Evolutionary conservation across 1,140 invertebrate species (phyloP), one percentile per base, ranked within the genome.

Genomic region (Choristoneura fumiferana): DNA sequence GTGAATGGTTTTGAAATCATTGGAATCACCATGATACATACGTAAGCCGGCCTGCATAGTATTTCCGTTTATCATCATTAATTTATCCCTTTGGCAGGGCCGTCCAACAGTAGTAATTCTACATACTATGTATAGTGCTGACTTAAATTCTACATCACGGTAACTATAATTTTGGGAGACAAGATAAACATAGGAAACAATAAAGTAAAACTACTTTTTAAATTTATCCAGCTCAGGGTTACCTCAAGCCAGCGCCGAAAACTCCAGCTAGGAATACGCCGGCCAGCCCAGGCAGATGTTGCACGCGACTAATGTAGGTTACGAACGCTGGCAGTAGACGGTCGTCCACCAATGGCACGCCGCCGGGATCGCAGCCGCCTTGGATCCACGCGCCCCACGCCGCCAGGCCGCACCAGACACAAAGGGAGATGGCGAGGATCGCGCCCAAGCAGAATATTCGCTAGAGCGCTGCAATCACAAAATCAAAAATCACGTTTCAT

Each of bases 261-360:
- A 95, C 93, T 3, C 93, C 94, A 33, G 94, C 89, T 15, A 96
- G 92, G 76, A 97, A 97, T 8, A 97, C 89, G 0, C 96, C 96
- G 0, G 95, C 92, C 60, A 97, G 81, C 0, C 95, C 95, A 17
- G 91, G 92, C 10, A 95, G 72, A 71, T 93, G 68, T 39, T 86
- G 82, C 6, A 67, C 81, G 10, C 90, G 90, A 9, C 92, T 91
- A 49, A 93, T 91, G 66, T 94, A 91, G 65, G 94, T 93, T 4
- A 95, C 93, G 80, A 93, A 29, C 6, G 22, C 22, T 29, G 22
- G 22, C 22, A 29, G 22, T n/a, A 95, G 71, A 66, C 95, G 92
- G 88, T 95, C 94, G 65, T 93, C 91, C 13, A 94, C 92, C 29
- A 91, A 57, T 1, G 93, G 93, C 13, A 91, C 83, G 0, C 90